phyloP scores from a whole-genome alignment of 64 coral and sea anemone species.

The Montipora capricornis region DNA sequence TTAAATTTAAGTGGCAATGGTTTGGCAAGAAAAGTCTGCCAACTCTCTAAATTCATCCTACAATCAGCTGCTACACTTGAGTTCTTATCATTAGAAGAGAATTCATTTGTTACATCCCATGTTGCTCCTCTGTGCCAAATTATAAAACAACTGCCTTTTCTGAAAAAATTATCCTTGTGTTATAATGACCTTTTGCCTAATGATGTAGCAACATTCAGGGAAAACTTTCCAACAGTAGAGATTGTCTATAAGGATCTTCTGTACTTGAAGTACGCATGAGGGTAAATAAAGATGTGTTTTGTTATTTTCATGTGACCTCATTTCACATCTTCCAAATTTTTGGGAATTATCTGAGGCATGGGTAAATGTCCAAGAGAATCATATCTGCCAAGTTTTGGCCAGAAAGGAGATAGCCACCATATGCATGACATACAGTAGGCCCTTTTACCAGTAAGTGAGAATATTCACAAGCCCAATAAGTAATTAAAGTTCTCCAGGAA shows the following conservation, averaged over 20 bases:
- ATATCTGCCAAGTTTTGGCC: too few relatives aligned
- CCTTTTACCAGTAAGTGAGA: too few relatives aligned
- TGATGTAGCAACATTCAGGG: conserved; percentile 29
- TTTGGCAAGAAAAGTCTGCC: conserved; percentile 6
- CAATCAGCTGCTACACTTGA: conserved; percentile 44
- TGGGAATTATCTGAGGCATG: too few relatives aligned
- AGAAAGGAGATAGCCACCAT: too few relatives aligned
- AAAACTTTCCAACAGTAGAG: conserved; percentile 5
- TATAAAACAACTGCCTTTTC: conserved; percentile 16
- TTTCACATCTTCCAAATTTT: too few relatives aligned
- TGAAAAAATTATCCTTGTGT: conserved; percentile 54
- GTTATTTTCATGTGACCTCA: too few relatives aligned
- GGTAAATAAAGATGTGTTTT: too few relatives aligned
- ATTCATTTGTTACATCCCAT: conserved; percentile 52
- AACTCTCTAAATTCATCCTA: conserved; percentile 42
- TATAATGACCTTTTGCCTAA: conserved; percentile 60
- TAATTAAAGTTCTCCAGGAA: too few relatives aligned
- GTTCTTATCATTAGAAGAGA: conserved; percentile 58
- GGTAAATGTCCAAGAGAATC: too few relatives aligned
- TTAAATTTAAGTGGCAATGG: conserved; percentile 53
- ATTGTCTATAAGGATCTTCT: conserved; percentile 60
- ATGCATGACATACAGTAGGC: too few relatives aligned
- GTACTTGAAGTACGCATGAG: neutral
- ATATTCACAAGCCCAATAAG: too few relatives aligned
- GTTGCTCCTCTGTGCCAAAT: conserved; percentile 48